Conservation (phyloP, 2,113 vertebrate genomes). For the Chauna torquata region DNA sequence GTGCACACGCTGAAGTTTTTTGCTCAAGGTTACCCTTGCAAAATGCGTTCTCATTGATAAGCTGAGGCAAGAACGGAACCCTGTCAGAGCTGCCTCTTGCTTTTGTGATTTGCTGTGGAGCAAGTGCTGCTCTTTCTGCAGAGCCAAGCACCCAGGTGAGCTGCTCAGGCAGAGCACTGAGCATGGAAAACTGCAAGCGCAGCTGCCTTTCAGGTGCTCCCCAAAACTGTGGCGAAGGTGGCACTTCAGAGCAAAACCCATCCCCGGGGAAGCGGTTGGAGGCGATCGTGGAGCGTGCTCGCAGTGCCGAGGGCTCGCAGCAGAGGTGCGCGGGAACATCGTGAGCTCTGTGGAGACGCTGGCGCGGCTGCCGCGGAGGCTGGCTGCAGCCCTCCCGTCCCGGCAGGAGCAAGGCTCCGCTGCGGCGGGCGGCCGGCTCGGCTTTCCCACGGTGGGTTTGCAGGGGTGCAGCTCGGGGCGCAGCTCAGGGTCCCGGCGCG, state of each 20-base stretch:
- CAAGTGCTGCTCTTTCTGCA: not conserved
- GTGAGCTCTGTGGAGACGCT: not conserved
- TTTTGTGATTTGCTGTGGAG: not conserved
- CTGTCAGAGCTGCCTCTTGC: accelerated
- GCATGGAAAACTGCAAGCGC: too few species aligned
- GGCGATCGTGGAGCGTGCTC: accelerated
- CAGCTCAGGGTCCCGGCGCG: too few species aligned
- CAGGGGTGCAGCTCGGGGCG: too few species aligned
- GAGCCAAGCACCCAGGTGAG: accelerated
- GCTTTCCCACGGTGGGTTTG: too few species aligned
- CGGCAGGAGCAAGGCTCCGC: too few species aligned
- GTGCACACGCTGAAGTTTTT: not conserved
- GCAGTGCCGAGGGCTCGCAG: not conserved
- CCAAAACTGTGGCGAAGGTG: accelerated
- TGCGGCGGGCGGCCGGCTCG: too few species aligned
- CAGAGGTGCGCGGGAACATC: not conserved
- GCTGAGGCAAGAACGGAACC: not conserved
- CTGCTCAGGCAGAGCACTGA: accelerated
- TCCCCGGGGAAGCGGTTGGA: not conserved
- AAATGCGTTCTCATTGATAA: not conserved
- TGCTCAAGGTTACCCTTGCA: not conserved
- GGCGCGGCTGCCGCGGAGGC: too few species aligned
- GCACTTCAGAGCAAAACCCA: not conserved
- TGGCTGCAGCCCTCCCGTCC: too few species aligned
- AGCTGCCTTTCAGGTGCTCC: not conserved